Evolutionary conservation across 2,888 invertebrate genomes (phyloP), one percentile per base, ranked within the genome.

Genomic region (Tyria jacobaeae): DNA sequence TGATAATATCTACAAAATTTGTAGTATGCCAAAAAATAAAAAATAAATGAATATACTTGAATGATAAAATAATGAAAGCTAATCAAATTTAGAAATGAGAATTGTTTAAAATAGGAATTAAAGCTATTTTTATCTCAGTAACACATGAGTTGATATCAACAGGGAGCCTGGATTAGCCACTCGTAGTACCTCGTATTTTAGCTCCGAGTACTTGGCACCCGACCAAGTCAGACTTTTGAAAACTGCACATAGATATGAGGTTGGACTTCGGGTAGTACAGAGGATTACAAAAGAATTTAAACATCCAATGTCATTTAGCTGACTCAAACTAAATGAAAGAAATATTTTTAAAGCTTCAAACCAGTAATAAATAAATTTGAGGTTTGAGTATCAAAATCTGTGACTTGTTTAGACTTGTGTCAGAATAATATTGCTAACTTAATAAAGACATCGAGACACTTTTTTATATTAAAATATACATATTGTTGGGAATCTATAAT

Each of bases 141-240:
- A 66, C 75, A 66, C 75, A 74, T 74, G 77, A 76, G 62, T 63
- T 47, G 62, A 47, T 70, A 72, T 71, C 66, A 72, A 66, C 66
- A 71, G 50, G 15, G 14, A 75, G 62, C 65, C 56, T 25, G 64
- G 71, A 73, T 76, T 73, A 76, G 64, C 68, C 58, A 60, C 65
- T 73, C 51, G 66, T 73, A 73, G 60, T 62, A 61, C 48, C 41
- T 51, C 71, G 62, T 76, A 78, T 73, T 71, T 78, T 66, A 67
- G 50, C 59, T 54, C 37, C 60, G 51, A 62, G 66, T 64, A 64
- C 62, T 72, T 73, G 76, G 76, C 75, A 12, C 12, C 17, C 41
- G 25, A 71, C 76, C 76, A 75, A 53, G 15, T 57, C 24, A 50
- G 60, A 74, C 69, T 75, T 75, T 75, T 67, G 67, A 64, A 67